Base-by-base conservation (phyloP, 2,113 vertebrate species). In the Zosterops borbonicus region DNA sequence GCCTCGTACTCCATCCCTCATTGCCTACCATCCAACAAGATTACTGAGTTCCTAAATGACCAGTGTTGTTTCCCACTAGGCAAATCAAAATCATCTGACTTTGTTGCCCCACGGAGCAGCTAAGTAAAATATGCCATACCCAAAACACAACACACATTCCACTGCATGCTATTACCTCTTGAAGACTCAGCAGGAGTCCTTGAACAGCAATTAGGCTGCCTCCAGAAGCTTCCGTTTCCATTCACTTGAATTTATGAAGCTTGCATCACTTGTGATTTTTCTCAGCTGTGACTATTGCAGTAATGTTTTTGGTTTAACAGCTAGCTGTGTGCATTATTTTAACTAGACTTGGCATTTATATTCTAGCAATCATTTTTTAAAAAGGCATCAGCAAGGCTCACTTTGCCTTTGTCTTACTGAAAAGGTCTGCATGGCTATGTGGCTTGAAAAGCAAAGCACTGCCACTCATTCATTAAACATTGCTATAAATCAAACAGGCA, bases 401-500 rank as follows among this genome's bases (percentile, higher is more conserved):
- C 59, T 94, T 74, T 89, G 70, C 77, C 62, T 75, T 87, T 78
- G 84, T 53, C 53, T 82, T 47, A 25, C 21, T 46, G 62, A 79
- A 92, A 79, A 91, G 29, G 56, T 67, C 68, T 89, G 58, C 44
- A 37, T 25, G 41, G 62, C 46, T 91, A 91, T 29, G 27, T 7
- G 5, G 46, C 31, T 65, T 55, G 65, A 87, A 69, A 87, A 85
- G 74, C 39, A 89, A 91, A 75, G 39, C 64, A 86, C 52, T 68
- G 52, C 33, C 78, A 77, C 23, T 95, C 79, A 74, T 91, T 95
- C 75, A 90, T 95, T 96, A 87, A 89, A 85, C 35, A 80, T 22
- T 42, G 59, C 42, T 77, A 33, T 83, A 85, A 64, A 87, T 50
- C 42, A 80, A 89, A 81, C 31, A 56, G 68, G 42, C 19, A 83